phyloP scores from a whole-genome alignment of 2,797 vertebrate genomes.

The Betta splendens region DNA sequence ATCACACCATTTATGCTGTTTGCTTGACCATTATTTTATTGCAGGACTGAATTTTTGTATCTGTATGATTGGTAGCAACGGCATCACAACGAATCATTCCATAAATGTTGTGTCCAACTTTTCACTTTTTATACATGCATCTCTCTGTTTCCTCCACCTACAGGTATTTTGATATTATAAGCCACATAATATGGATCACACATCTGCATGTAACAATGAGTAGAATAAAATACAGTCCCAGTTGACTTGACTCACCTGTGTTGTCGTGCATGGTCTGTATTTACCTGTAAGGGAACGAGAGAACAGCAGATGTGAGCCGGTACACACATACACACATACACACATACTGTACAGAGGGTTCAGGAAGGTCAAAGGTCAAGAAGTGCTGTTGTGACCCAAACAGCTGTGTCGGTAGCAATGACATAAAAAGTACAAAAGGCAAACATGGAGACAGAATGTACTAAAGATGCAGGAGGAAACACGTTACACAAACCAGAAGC shows the following conservation, averaged over 20 bases:
- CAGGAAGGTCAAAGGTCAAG: background rate
- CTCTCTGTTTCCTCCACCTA: background rate
- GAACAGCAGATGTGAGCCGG: slow-evolving; percentile 25
- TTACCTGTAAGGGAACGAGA: slow-evolving; percentile 74
- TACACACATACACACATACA: background rate
- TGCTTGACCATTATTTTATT: slow-evolving; percentile 14
- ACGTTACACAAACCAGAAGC: slow-evolving; percentile 19
- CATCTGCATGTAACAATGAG: slow-evolving; percentile 8
- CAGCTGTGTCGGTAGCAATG: background rate
- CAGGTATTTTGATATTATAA: background rate
- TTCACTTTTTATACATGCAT: background rate
- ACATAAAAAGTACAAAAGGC: background rate
- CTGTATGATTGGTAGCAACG: no score
- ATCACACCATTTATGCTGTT: slow-evolving; percentile 11
- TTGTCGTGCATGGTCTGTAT: slow-evolving; percentile 72
- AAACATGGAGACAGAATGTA: background rate
- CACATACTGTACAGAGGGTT: background rate
- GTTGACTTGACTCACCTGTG: slow-evolving; percentile 77
- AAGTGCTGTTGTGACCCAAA: background rate
- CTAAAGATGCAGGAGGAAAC: background rate
- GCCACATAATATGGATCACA: background rate
- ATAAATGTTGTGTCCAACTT: background rate
- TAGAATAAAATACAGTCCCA: slow-evolving; percentile 17
- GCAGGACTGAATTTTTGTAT: background rate
- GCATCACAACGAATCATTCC: background rate